A percentile compares a stretch with the other conserved stretches of the same genome.
Conservation (phyloP, 2,888 invertebrate genomes). For the Nymphalis urticae region DNA sequence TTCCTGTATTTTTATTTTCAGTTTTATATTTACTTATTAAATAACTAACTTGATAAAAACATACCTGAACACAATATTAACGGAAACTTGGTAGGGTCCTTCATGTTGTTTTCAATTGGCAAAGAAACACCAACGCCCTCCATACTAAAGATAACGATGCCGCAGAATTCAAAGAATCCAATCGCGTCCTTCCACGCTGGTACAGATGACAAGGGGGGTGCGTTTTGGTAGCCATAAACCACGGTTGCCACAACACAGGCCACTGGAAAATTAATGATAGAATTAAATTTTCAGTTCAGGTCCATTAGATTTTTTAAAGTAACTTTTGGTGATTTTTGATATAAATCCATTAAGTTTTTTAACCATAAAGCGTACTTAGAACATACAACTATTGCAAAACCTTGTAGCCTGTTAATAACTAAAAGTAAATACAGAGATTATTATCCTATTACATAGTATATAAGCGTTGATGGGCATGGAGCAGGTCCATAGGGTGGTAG, state of each 20-base stretch:
- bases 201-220: constrained; percentile 53
- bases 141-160: constrained; percentile 83
- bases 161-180: constrained; percentile 79
- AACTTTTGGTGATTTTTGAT: too few species aligned
- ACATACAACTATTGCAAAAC: too few species aligned
- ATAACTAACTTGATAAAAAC: background rate
- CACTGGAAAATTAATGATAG: constrained; percentile 52
- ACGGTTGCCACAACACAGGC: constrained; percentile 68
- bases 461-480: too few species aligned
- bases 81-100: constrained; percentile 61
- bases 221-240: constrained; percentile 56
- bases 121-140: constrained; percentile 75
- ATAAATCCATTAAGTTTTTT: too few species aligned
- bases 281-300: background rate
- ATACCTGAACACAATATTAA: constrained; percentile 60
- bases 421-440: too few species aligned
- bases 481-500: too few species aligned
- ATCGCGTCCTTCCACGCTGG: constrained; percentile 62
- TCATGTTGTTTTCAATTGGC: constrained; percentile 75
- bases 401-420: too few species aligned
- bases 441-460: too few species aligned
- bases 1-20: too few species aligned
- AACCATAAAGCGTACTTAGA: too few species aligned
- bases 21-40: background rate
- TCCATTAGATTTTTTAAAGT: background rate